phyloP scores from a whole-genome alignment of 2,888 invertebrate genomes.

The Oligia fasciuncula region DNA sequence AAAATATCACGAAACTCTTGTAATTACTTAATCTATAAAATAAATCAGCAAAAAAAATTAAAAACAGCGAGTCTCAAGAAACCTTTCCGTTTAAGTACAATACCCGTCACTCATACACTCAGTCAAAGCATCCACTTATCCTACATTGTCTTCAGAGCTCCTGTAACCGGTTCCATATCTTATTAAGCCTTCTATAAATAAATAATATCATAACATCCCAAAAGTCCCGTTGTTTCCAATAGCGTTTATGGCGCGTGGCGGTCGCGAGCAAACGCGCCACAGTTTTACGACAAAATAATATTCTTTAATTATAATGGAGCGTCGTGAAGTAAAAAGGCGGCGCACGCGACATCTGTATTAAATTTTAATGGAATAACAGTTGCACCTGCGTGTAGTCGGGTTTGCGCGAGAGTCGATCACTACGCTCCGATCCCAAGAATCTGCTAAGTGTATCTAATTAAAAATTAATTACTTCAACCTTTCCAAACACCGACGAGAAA shows the following conservation, averaged over 20 bases:
- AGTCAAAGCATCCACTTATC: constrained; percentile 47
- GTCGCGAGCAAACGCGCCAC: constrained; percentile 75
- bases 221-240: constrained; percentile 80
- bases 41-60: constrained; percentile 46
- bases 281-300: constrained; percentile 89
- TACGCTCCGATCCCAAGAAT: constrained; percentile 76
- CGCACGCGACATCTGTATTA: constrained; percentile 89
- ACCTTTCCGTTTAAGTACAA: constrained; percentile 33
- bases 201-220: constrained; percentile 75
- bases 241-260: constrained; percentile 80
- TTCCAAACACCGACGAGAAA: constrained; percentile 69
- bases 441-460: constrained; percentile 83
- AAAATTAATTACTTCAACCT: constrained; percentile 78
- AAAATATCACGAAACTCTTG: constrained; percentile 42
- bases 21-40: constrained; percentile 57
- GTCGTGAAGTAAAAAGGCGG: constrained; percentile 85
- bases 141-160: constrained; percentile 57
- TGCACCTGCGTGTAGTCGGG: constrained; percentile 85
- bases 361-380: constrained; percentile 87
- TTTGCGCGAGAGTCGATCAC: constrained; percentile 79
- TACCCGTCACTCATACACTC: constrained; percentile 45
- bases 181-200: constrained; percentile 61
- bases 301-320: constrained; percentile 89
- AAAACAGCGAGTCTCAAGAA: constrained; percentile 36
- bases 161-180: constrained; percentile 53